Evolutionary conservation across 2,888 invertebrate species (phyloP), one percentile per base, ranked within the genome.

Genomic region (Leucophenga maculata): DNA sequence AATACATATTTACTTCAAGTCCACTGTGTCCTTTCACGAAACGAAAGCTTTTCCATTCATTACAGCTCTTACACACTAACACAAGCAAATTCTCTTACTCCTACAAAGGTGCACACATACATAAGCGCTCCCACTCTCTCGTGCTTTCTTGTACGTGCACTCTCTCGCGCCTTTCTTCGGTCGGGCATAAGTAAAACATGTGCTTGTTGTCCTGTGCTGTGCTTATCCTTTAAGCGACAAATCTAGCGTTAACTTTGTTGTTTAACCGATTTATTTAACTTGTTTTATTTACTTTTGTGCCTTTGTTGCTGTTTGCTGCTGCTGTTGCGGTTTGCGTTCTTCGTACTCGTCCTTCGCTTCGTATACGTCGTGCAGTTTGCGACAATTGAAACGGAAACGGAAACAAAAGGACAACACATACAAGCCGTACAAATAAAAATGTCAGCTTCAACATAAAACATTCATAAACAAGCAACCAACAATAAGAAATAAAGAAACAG

Each of bases 161-260:
- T 50, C 18, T 50, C 50, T 18, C 52, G 20, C 48, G 71, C 74
- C 77, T 74, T 11, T 11, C 39, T 50, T 50, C 50, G 50, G 13
- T 50, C 18, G 16, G 39, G 39, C 39, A 39, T 39, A 39, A 39
- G 39, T 39, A 8, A 39, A 39, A 39, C 39, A 39, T 39, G 39
- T 39, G 39, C 39, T 39, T 39, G 39, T 39, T 39, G 9, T 39
- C 11, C 39, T 39, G 8, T 50, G 46, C 46, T 50, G 6, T 59
- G 32, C 1, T 60, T 60, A 60, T 60, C 62, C 70, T 73, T 68
- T 78, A 78, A 80, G 75, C 66, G 75, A 78, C 72, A 80, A 80
- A 78, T 82, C 77, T 82, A 77, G 64, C 78, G 81, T 80, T 81
- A 81, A 81, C 76, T 73, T 79, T 77, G 77, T 78, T 67, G 78